A percentile compares a stretch with the other conserved stretches of the same genome.
phyloP scores from a whole-genome alignment of 2,113 vertebrate species.

The Nothoprocta pentlandii region DNA sequence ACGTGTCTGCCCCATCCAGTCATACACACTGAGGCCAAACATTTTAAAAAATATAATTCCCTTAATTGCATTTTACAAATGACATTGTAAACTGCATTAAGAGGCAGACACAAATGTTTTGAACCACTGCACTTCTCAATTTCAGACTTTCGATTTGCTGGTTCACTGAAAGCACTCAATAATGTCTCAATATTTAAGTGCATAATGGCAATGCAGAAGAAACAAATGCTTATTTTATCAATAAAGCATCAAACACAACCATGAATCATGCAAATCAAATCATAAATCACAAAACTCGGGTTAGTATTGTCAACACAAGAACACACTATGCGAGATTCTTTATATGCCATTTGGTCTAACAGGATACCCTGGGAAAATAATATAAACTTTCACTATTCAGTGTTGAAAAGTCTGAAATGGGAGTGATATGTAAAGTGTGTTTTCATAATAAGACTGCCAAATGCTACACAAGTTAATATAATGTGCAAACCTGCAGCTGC shows the following conservation, averaged over 20 bases:
- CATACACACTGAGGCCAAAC: rapidly evolving
- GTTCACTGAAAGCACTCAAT: slow-evolving; percentile 59
- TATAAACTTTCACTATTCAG: background rate
- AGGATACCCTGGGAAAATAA: background rate
- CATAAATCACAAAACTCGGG: slow-evolving; percentile 33
- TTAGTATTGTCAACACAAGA: background rate
- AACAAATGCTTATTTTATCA: slow-evolving; percentile 57
- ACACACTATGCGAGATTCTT: background rate
- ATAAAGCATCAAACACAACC: background rate
- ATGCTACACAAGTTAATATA: background rate
- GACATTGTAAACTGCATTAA: slow-evolving; percentile 54
- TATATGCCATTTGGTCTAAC: background rate
- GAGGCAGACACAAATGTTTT: slow-evolving; percentile 10
- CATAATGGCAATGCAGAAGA: slow-evolving; percentile 22
- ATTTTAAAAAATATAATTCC: background rate
- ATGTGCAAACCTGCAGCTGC: background rate
- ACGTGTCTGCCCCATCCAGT: background rate
- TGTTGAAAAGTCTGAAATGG: background rate
- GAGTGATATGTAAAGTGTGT: background rate
- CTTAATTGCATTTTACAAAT: background rate
- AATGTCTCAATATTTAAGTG: slow-evolving; percentile 61
- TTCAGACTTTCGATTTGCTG: slow-evolving; percentile 38
- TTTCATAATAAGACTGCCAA: background rate
- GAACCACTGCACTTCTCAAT: background rate
- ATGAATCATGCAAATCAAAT: slow-evolving; percentile 35